Base-by-base conservation (phyloP, 92 coral and sea anemone species). In the Virgularia gustaviana region DNA sequence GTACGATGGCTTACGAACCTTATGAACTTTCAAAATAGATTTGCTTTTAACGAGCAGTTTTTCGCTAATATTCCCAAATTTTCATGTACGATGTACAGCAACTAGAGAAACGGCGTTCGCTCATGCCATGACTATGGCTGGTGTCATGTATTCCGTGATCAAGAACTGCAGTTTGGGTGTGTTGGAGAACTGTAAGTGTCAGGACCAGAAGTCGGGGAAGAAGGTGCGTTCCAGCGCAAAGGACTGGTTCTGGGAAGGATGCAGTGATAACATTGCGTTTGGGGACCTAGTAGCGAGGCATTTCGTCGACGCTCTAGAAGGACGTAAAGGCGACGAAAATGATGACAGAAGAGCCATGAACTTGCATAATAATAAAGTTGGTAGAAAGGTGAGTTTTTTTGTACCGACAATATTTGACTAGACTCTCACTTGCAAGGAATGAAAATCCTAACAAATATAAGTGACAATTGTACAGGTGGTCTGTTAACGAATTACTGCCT, bases 381-480 rank as follows among this genome's bases (percentile, higher is more conserved):
- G 97, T 49, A 70, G 97, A 64, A 89, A 89, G 89, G 97, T 91
- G 62, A 49, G 78, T 57, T n/a, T n/a, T n/a, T n/a, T n/a, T n/a
- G n/a, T n/a, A n/a, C n/a, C n/a, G n/a, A n/a, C 12, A 31, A 34
- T 11, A 33, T 6, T 3, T 38, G 54, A 9, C n/a, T n/a, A n/a
- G n/a, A n/a, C n/a, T n/a, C n/a, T n/a, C n/a, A n/a, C n/a, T n/a
- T n/a, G n/a, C n/a, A n/a, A n/a, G n/a, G n/a, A n/a, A n/a, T n/a
- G n/a, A n/a, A n/a, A n/a, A n/a, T n/a, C n/a, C n/a, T n/a, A n/a
- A n/a, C n/a, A n/a, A n/a, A n/a, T n/a, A n/a, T n/a, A n/a, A n/a
- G n/a, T n/a, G n/a, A n/a, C n/a, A n/a, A n/a, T n/a, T n/a, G n/a
- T n/a, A n/a, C n/a, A n/a, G n/a, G n/a, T n/a, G n/a, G n/a, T n/a